These are phyloP conservation scores for Haliclona indistincta DNA, from an alignment of 37 sponge, comb jelly and placozoan genomes.

Conservation along the genomic window DNA sequence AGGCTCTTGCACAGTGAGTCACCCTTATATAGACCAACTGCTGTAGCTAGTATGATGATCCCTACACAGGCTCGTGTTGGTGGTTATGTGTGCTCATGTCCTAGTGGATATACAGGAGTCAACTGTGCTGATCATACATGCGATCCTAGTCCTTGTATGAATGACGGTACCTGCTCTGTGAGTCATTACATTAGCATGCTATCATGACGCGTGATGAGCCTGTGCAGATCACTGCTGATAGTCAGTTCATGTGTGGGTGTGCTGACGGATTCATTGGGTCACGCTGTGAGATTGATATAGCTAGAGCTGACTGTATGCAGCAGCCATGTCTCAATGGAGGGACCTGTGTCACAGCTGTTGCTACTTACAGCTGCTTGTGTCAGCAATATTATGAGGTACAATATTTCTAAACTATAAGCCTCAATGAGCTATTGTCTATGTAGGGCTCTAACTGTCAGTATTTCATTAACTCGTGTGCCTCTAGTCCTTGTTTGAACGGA, in stretches of 20 bases:
- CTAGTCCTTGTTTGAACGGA: neutral
- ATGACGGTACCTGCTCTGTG: neutral
- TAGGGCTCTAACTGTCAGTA: neutral
- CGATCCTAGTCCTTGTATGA: neutral
- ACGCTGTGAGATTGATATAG: constrained; percentile 11
- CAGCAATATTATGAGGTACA: neutral
- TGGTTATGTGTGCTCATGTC: neutral
- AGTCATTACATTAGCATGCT: neutral
- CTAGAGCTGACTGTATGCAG: neutral
- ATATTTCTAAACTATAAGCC: neutral
- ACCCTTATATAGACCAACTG: neutral
- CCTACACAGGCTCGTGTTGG: neutral
- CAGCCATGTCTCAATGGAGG: neutral
- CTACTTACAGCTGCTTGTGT: constrained; percentile 21
- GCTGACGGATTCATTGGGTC: constrained; percentile 7
- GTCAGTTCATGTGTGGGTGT: constrained; percentile 12
- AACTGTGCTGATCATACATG: neutral
- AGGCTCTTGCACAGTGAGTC: neutral
- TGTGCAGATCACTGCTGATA: neutral
- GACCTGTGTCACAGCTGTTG: constrained; percentile 1
- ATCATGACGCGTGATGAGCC: neutral
- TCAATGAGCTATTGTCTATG: neutral
- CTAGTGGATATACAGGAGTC: neutral
- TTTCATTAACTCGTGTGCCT: neutral
- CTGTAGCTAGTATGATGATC: neutral